Conservation (phyloP, 2,888 invertebrate species). For the Caenorhabditis panamensis region DNA sequence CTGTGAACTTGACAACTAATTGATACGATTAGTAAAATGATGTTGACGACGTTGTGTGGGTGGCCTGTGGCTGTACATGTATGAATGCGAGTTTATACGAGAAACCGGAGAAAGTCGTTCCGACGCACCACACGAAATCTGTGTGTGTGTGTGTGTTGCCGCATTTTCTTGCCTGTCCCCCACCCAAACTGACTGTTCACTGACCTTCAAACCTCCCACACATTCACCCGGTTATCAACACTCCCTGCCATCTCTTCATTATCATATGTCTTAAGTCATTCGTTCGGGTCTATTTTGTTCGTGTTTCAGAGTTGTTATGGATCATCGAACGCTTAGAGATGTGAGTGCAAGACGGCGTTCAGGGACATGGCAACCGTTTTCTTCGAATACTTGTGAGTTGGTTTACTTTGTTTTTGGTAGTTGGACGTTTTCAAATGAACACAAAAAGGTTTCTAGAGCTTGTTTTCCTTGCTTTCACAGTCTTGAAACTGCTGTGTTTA, state of each 20-base stretch:
- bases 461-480: no score
- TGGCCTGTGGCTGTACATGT: no score
- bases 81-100: conserved; percentile 25
- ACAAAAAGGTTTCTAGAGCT: no score
- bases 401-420: background rate
- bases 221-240: conserved; percentile 51
- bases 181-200: conserved; percentile 48
- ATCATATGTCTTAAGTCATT: conserved; percentile 38
- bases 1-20: no score
- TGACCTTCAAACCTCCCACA: conserved; percentile 54
- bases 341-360: conserved; percentile 40
- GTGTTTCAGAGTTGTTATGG: conserved; percentile 52
- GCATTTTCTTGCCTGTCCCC: conserved; percentile 14
- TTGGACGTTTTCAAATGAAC: no score
- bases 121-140: conserved; percentile 53
- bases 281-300: background rate
- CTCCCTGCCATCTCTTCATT: conserved; percentile 52
- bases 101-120: conserved; percentile 58
- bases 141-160: conserved; percentile 40
- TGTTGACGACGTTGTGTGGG: conserved; percentile 43
- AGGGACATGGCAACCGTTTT: conserved; percentile 57
- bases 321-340: conserved; percentile 57
- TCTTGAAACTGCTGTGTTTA: no score
- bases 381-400: conserved; percentile 49
- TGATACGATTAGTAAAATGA: conserved; percentile 57